phyloP scores from a whole-genome alignment of 2,888 invertebrate genomes.

The Phasia obesa region DNA sequence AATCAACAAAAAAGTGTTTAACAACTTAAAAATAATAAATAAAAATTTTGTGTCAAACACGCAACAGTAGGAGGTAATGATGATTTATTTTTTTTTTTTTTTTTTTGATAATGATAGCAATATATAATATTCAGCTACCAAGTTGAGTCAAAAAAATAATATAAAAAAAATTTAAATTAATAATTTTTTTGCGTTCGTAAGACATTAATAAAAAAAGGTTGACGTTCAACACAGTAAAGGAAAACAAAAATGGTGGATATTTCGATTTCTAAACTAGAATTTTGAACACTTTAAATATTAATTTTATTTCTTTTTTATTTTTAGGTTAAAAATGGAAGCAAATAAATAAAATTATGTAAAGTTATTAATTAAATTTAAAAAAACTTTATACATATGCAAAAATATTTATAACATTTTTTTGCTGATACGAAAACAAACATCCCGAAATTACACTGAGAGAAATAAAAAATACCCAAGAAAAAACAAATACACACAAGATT shows the following conservation, averaged over 20 bases:
- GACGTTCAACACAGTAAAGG: constrained; percentile 41
- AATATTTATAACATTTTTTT: constrained; percentile 5
- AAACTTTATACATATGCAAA: constrained; percentile 1
- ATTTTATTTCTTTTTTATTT: constrained; percentile 40
- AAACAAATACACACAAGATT: constrained; percentile 22
- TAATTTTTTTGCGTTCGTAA: no score
- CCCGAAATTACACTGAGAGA: constrained; percentile 34
- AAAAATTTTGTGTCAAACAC: constrained; percentile 40
- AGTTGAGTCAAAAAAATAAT: not conserved
- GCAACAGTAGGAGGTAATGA: constrained; percentile 25
- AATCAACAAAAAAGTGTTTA: constrained; percentile 5
- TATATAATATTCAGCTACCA: not conserved
- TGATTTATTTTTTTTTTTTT: constrained; percentile 11
- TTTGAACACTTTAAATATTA: not conserved
- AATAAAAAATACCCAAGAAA: not conserved
- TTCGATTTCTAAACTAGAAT: not conserved
- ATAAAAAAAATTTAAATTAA: no score
- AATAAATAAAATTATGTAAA: constrained; percentile 22
- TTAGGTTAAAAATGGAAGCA: constrained; percentile 38
- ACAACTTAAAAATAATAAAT: not conserved
- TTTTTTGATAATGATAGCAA: not conserved
- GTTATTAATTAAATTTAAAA: constrained; percentile 37
- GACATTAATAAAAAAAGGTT: not conserved
- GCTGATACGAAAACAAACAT: not conserved
- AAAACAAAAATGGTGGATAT: constrained; percentile 47